Base-by-base conservation (phyloP, 1,140 invertebrate genomes). In the Drosophila orena region DNA sequence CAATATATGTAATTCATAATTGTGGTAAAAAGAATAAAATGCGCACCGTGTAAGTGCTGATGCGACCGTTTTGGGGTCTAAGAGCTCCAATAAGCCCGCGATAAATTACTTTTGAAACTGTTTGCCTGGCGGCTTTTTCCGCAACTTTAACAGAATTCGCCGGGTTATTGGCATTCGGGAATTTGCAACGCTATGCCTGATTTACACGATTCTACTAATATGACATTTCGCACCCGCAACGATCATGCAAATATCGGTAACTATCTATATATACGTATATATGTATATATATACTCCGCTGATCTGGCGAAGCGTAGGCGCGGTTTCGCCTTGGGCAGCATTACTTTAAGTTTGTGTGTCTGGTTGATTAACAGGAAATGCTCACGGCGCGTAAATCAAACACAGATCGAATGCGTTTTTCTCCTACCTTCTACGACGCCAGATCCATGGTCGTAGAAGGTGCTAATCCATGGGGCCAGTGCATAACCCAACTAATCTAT, bases 291-390 rank as follows among this genome's bases (percentile, higher is more conserved):
- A 30, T 30, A 30, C 27, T 30, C 27, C 27, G 56, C 52, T 50
- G 60, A 79, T 68, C 37, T 44, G 57, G 44, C 30, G 22, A 27
- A 40, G 50, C 62, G 77, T 73, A 56, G 83, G 78, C 74, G 81
- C 53, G 80, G 56, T 52, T 59, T 77, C n/a, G 61, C 84, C 79
- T 86, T 89, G 83, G 56, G n/a, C 20, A 24, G 62, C 52, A 47
- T 66, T 52, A 50, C 52, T 38, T 44, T 71, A 60, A 50, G 58
- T 38, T 47, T 75, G 69, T 86, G 61, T 86, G 62, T 15, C 42
- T 43, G 40, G 35, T 2, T 65, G 68, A 85, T 86, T 85, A 85
- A 37, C 78, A 50, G 53, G 44, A 75, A 76, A 59, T 52, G 46
- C 57, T 59, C 42, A 55, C 22, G 44, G 58, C 42, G 65, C 35